Base-by-base conservation (phyloP, 2,797 vertebrate genomes). In the Emys orbicularis region DNA sequence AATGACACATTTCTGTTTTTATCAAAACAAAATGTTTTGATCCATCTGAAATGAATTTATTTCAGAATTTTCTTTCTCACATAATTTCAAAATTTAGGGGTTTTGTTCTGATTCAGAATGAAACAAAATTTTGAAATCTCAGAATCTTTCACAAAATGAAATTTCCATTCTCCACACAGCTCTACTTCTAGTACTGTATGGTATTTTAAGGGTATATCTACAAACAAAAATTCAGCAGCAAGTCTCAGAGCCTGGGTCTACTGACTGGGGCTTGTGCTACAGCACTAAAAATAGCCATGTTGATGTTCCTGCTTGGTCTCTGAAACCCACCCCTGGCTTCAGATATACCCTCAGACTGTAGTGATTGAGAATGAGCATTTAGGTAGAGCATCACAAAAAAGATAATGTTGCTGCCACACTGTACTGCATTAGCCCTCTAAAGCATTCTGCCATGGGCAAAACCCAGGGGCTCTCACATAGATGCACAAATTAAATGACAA, bases 401-500 rank as follows among this genome's bases (percentile, higher is more conserved):
- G 25, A 56, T 76, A 74, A 19, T 91, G 4, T 74, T 88, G 82
- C n/a, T 92, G 93, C 19, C 47, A 83, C 5, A 21, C 37, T 87
- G 6, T 92, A 88, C 86, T 29, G 44, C 12, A 77, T 94, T 94
- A 93, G 95, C 83, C 91, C 96, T 90, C 13, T 49, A 18, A 8
- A 77, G 44, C 13, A 77, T 77, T 77, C 13, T 49, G 74, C 44
- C 44, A 8, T 31, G 44, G 15, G 47, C 27, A 27, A 77, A 49
- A 47, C 72, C 13, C 10, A 8, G n/a, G 41, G 19, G 41, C 12
- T 44, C 29, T 49, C 8, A 77, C 29, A 77, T 1, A 27, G 96
- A 41, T 59, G 80, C 25, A 77, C n/a, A 95, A 86, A 97, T n/a
- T 95, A 96, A 94, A 86, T 53, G 86, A 90, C 65, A 94, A 85